Percentiles rank a stretch among this genome's conserved stretches.
These are phyloP conservation scores for Bhutanitis thaidina DNA, from an alignment of 2,888 invertebrate genomes.

Conservation along the genomic window DNA sequence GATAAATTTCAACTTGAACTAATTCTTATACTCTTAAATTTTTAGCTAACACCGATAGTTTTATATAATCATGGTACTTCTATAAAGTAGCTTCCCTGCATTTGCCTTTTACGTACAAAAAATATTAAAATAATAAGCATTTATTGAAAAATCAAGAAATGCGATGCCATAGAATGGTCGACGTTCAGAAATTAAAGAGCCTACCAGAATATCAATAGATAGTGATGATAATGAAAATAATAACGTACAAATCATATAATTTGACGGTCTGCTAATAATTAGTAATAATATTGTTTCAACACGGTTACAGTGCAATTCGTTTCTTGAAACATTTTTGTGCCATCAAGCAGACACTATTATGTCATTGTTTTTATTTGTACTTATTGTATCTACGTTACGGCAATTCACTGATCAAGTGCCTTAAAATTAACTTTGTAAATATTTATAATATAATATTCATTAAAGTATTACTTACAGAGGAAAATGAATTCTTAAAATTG, in stretches of 20 bases:
- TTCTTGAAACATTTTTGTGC: slow-evolving; percentile 70
- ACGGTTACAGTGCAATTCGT: slow-evolving; percentile 45
- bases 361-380: slow-evolving; percentile 67
- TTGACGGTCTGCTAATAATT: slow-evolving; percentile 62
- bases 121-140: slow-evolving; percentile 39
- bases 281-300: slow-evolving; percentile 57
- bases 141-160: slow-evolving; percentile 32
- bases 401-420: slow-evolving; percentile 66
- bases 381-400: slow-evolving; percentile 60
- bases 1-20: neutral
- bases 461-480: slow-evolving; percentile 62
- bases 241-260: slow-evolving; percentile 61
- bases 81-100: neutral
- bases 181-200: slow-evolving; percentile 24
- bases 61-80: neutral
- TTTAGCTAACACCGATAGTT: neutral
- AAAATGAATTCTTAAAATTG: slow-evolving; percentile 66
- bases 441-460: slow-evolving; percentile 58
- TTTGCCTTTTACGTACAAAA: slow-evolving; percentile 30
- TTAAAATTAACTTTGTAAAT: slow-evolving; percentile 71
- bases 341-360: slow-evolving; percentile 64
- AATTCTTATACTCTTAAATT: neutral
- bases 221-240: slow-evolving; percentile 56
- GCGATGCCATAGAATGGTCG: slow-evolving; percentile 41
- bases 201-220: slow-evolving; percentile 31